These are phyloP conservation scores for Psephotus haematonotus DNA, from an alignment of 2,113 vertebrate species.

Conservation along the genomic window DNA sequence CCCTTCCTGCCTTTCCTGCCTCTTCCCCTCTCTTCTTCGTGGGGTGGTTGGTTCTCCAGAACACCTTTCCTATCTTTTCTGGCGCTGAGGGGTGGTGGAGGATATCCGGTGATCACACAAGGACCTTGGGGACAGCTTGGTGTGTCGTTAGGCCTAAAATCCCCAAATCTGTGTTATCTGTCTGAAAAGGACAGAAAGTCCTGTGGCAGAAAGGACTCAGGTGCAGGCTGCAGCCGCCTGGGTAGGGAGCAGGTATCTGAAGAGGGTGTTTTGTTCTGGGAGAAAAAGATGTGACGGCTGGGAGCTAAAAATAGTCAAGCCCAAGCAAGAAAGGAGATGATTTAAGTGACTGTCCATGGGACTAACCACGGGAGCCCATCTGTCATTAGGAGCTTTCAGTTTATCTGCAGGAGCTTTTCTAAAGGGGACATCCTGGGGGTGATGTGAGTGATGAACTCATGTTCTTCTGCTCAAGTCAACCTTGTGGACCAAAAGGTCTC, in stretches of 20 bases:
- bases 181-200: neutral
- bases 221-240: neutral
- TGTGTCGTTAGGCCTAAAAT: neutral
- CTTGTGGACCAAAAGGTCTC: neutral
- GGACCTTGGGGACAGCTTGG: neutral
- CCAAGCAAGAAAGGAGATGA: neutral
- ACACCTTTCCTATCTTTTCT: neutral
- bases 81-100: neutral
- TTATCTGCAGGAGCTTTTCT: neutral
- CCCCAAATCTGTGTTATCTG: neutral
- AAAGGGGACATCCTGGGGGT: neutral
- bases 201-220: neutral
- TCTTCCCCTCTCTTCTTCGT: neutral
- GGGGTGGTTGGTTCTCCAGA: neutral
- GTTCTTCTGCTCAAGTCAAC: neutral
- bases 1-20: neutral
- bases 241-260: neutral
- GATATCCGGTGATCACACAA: neutral
- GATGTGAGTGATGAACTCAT: accelerated
- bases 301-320: neutral
- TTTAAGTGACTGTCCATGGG: neutral
- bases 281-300: neutral
- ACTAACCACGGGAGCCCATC: neutral
- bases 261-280: neutral
- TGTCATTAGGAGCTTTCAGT: neutral